phyloP scores from a whole-genome alignment of 2,113 vertebrate genomes.

The Colinus virginianus region DNA sequence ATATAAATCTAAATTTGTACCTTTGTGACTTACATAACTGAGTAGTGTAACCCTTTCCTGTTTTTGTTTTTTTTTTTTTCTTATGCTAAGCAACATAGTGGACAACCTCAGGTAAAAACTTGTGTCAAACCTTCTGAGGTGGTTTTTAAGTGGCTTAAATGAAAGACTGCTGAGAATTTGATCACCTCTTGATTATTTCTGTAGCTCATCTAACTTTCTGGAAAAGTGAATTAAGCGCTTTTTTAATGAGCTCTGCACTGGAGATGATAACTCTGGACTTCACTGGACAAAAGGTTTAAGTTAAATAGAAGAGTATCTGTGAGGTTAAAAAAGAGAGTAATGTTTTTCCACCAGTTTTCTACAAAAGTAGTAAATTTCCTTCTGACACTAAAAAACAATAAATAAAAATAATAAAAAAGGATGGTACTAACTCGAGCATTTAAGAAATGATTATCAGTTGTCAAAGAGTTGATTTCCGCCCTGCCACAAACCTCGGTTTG shows the following conservation, averaged over 20 bases:
- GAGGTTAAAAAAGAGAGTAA: not conserved
- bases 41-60: not conserved
- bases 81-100: not conserved
- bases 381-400: not conserved
- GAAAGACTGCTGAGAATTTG: not conserved
- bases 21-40: conserved; percentile 40
- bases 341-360: not conserved
- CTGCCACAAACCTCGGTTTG: not conserved
- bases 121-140: not conserved
- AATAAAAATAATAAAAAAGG: not conserved
- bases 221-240: not conserved
- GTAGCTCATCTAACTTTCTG: not conserved
- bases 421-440: not conserved
- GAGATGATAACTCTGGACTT: not conserved
- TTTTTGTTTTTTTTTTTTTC: not conserved
- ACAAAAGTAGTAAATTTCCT: not conserved
- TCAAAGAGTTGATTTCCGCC: not conserved
- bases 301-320: not conserved
- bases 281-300: not conserved
- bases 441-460: not conserved
- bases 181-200: not conserved
- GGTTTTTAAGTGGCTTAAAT: not conserved
- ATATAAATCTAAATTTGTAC: conserved; percentile 50
- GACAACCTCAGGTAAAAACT: not conserved
- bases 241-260: not conserved